phyloP scores from a whole-genome alignment of 2,113 vertebrate genomes.

The Anseranas semipalmata region DNA sequence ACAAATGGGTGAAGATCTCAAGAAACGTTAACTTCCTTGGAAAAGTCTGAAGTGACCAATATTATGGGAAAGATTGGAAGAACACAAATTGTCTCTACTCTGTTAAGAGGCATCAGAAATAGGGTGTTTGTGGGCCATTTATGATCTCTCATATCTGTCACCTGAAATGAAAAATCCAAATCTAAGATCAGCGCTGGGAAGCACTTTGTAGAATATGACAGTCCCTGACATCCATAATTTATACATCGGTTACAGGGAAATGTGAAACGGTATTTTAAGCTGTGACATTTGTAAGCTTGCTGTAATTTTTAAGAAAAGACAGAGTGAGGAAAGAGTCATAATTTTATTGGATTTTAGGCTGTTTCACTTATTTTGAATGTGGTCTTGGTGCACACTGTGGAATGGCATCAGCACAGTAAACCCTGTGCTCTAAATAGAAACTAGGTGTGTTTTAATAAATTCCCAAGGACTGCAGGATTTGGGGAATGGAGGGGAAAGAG shows the following conservation, averaged over 20 bases:
- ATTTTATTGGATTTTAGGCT: neutral
- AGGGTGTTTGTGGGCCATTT: neutral
- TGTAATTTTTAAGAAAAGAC: neutral
- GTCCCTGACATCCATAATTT: neutral
- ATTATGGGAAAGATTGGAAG: neutral
- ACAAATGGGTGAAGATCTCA: constrained; percentile 35
- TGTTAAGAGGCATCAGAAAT: neutral
- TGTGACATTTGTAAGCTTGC: neutral
- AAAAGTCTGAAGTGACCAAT: neutral
- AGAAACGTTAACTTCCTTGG: constrained; percentile 7
- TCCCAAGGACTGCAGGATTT: neutral
- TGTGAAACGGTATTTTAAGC: constrained; percentile 3
- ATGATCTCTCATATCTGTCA: neutral
- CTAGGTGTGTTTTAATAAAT: neutral
- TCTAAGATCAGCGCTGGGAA: neutral
- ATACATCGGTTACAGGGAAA: neutral
- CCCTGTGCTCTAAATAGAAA: neutral
- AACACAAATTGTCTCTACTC: neutral
- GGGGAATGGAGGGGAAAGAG: neutral
- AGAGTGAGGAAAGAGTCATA: neutral
- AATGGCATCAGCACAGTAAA: neutral
- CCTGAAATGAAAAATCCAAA: neutral
- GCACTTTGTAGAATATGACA: neutral
- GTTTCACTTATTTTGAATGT: neutral
- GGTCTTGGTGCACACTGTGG: neutral